phyloP scores from a whole-genome alignment of 2,888 invertebrate genomes.

The Caenorhabditis japonica region DNA sequence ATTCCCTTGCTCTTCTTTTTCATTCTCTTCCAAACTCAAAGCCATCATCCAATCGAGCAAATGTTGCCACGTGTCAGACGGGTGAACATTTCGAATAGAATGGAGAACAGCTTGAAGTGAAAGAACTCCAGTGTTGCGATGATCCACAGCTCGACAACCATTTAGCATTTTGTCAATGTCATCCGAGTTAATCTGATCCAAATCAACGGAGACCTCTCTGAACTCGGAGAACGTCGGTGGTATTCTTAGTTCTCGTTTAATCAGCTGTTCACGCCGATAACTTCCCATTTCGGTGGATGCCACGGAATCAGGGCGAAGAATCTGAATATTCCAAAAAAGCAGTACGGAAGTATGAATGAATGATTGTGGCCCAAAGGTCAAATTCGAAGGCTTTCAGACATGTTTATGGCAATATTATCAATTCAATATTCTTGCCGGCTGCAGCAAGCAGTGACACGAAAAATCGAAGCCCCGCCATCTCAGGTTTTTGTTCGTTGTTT shows the following conservation, averaged over 20 bases:
- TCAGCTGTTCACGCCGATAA: not conserved
- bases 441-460: too few species aligned
- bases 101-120: slow-evolving; percentile 6
- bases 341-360: too few species aligned
- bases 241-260: slow-evolving; percentile 2
- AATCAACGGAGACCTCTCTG: slow-evolving; percentile 33
- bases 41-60: slow-evolving; percentile 35
- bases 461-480: too few species aligned
- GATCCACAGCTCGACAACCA: slow-evolving; percentile 6
- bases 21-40: slow-evolving; percentile 10
- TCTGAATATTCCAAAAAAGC: not conserved
- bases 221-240: slow-evolving; percentile 35
- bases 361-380: too few species aligned
- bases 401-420: too few species aligned
- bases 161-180: slow-evolving; percentile 28
- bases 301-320: slow-evolving; percentile 26
- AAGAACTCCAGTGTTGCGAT: slow-evolving; percentile 15
- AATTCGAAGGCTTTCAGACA: too few species aligned
- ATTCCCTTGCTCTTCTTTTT: not conserved
- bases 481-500: too few species aligned
- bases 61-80: slow-evolving; percentile 37
- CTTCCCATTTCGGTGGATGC: slow-evolving; percentile 19
- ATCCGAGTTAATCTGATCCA: slow-evolving; percentile 24
- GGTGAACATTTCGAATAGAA: slow-evolving; percentile 17
- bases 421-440: too few species aligned